Evolutionary conservation across 2,113 vertebrate genomes (phyloP).

Genomic region (Cacatua alba): DNA sequence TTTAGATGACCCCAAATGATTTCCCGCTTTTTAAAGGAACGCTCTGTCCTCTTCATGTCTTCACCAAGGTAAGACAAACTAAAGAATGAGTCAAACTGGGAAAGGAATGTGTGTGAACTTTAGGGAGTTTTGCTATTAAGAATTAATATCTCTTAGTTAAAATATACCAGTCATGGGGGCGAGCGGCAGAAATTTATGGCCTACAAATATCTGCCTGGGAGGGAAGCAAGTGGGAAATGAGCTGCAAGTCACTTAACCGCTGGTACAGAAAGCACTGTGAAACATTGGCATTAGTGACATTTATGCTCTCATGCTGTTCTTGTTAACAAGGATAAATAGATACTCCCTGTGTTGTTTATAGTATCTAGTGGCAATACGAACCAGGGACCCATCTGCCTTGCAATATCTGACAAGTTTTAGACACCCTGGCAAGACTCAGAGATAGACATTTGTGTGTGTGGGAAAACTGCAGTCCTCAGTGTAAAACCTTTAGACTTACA

Average conservation of each 20-base stretch:
- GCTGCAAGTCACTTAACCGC: background rate
- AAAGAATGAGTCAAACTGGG: background rate
- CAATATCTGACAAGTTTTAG: background rate
- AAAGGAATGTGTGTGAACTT: slow-evolving; percentile 50
- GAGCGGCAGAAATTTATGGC: background rate
- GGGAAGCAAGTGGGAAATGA: background rate
- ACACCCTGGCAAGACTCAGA: background rate
- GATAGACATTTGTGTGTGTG: background rate
- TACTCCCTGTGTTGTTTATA: background rate
- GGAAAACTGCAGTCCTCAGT: background rate
- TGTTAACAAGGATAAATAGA: background rate
- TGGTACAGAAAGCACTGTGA: background rate
- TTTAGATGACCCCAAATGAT: slow-evolving; percentile 41
- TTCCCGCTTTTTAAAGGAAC: slow-evolving; percentile 42
- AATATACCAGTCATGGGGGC: background rate
- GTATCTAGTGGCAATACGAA: background rate
- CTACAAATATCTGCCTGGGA: background rate
- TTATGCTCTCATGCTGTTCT: background rate
- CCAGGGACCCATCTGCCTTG: background rate
- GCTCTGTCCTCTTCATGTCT: background rate
- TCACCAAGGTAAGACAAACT: slow-evolving; percentile 37
- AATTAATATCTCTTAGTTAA: background rate
- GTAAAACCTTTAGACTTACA: background rate
- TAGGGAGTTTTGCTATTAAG: slow-evolving; percentile 45
- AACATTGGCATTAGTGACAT: background rate